phyloP scores from a whole-genome alignment of 2,797 vertebrate species.

The Enteromius fasciolatus region DNA sequence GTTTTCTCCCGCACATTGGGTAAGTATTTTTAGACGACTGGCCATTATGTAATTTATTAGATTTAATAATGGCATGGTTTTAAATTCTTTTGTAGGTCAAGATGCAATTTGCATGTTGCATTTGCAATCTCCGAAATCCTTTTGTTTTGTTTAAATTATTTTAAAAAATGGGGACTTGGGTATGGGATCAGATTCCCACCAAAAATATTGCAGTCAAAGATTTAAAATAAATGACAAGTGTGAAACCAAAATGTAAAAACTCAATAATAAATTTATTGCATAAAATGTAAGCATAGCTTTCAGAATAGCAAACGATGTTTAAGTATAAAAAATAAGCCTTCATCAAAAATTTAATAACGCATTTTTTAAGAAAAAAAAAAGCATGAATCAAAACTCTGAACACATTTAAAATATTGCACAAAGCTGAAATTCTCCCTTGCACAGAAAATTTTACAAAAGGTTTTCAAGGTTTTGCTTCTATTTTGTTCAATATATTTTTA shows the following conservation, averaged over 20 bases:
- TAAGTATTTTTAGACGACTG: conserved; percentile 69
- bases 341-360: neutral
- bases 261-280: neutral
- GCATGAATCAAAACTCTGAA: neutral
- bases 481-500: no score
- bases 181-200: neutral
- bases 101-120: no score
- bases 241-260: neutral
- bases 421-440: no score
- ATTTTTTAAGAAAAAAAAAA: neutral
- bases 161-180: neutral
- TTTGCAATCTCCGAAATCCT: neutral
- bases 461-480: no score
- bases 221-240: neutral
- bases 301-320: neutral
- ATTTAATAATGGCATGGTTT: neutral
- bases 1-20: conserved; percentile 96
- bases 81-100: no score
- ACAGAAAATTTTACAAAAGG: no score
- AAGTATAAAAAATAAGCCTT: neutral
- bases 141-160: neutral
- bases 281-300: neutral
- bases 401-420: no score
- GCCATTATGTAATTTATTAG: neutral
- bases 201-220: neutral